Conservation (phyloP, 2,888 invertebrate genomes). For the Dendrolimus houi region DNA sequence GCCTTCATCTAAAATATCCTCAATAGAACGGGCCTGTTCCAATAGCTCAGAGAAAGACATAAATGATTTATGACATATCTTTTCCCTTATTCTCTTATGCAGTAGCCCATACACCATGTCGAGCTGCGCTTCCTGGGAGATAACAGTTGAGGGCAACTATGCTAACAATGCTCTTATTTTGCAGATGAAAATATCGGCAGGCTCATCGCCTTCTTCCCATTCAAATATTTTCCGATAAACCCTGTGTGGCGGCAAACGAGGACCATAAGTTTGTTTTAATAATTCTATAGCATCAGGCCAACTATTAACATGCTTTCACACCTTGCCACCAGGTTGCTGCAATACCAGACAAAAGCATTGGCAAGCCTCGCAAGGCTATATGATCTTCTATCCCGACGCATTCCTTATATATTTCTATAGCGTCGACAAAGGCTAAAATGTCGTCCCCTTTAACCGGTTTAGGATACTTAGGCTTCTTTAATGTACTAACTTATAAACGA, state of each 20-base stretch:
- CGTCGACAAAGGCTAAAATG: conserved; percentile 12
- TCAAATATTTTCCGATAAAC: conserved; percentile 2
- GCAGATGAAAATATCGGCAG: conserved; percentile 7
- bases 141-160: conserved; percentile 2
- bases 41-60: conserved; percentile 7
- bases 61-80: conserved; percentile 6
- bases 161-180: conserved; percentile 6
- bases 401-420: conserved; percentile 10
- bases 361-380: conserved; percentile 12
- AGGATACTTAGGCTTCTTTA: too few species aligned
- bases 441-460: background rate
- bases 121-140: conserved; percentile 4
- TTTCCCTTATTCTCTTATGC: conserved; percentile 11
- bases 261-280: conserved; percentile 3
- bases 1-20: conserved; percentile 8
- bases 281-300: conserved; percentile 2
- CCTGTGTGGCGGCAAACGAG: conserved; percentile 3
- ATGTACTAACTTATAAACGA: too few species aligned
- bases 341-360: conserved; percentile 13
- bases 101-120: conserved; percentile 16
- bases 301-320: conserved; percentile 1
- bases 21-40: conserved; percentile 6
- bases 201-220: background rate
- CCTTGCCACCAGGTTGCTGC: conserved; percentile 14
- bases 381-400: conserved; percentile 7